These are phyloP conservation scores for Harpagoxenus sublaevis DNA, from an alignment of 2,888 invertebrate genomes.

Conservation along the genomic window DNA sequence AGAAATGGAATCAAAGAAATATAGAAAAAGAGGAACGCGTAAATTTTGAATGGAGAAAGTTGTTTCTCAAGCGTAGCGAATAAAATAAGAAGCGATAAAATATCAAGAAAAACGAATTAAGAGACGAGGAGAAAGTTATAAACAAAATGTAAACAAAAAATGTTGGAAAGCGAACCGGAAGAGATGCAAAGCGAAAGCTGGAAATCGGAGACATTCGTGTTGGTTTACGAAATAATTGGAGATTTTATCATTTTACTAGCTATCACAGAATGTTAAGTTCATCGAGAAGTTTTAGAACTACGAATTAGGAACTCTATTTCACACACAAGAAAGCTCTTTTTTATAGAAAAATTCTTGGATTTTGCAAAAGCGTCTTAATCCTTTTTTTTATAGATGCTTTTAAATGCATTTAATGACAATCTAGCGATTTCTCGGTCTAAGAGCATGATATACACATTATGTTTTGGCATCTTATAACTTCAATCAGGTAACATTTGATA, in stretches of 20 bases:
- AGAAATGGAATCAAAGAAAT: slow-evolving; percentile 2
- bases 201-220: slow-evolving; percentile 7
- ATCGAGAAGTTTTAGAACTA: slow-evolving; percentile 64
- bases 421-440: not conserved
- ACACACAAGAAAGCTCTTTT: slow-evolving; percentile 13
- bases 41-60: slow-evolving; percentile 48
- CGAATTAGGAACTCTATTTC: slow-evolving; percentile 50
- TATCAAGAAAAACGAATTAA: slow-evolving; percentile 40
- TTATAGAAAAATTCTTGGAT: slow-evolving; percentile 13
- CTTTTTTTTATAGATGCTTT: not conserved
- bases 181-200: slow-evolving; percentile 19
- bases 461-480: not conserved
- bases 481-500: not conserved
- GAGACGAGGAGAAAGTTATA: slow-evolving; percentile 29
- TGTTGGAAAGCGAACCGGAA: slow-evolving; percentile 23
- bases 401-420: slow-evolving; percentile 10
- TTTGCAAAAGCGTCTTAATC: slow-evolving; percentile 28
- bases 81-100: slow-evolving; percentile 31
- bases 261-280: slow-evolving; percentile 73
- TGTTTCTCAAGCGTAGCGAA: not conserved
- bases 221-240: not conserved
- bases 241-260: slow-evolving; percentile 26
- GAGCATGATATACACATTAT: not conserved
- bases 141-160: not conserved
- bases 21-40: not conserved